phyloP scores from a whole-genome alignment of 2,888 invertebrate genomes.

The Epiblema foenella region DNA sequence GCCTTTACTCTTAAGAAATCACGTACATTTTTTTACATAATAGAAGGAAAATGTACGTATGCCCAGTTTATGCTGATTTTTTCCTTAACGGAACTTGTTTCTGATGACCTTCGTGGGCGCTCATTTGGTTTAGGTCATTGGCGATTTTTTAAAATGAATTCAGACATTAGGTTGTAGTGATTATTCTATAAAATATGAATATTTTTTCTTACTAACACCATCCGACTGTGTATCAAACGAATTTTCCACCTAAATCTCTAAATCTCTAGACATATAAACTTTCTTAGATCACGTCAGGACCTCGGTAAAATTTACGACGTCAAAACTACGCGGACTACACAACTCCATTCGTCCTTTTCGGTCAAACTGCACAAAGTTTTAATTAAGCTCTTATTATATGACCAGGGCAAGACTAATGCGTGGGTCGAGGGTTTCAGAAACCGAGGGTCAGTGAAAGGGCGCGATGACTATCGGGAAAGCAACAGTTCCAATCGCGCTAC shows the following conservation, averaged over 20 bases:
- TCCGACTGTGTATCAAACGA: conserved; percentile 19
- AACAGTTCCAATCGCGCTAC: conserved; percentile 74
- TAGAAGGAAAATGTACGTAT: no score
- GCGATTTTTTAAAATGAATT: no score
- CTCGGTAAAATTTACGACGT: conserved; percentile 45
- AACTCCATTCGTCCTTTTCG: conserved; percentile 55
- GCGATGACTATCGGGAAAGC: conserved; percentile 73
- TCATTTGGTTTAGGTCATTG: no score
- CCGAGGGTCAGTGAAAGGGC: conserved; percentile 69
- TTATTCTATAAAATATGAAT: neutral
- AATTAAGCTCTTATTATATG: conserved; percentile 75
- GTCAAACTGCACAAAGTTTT: conserved; percentile 71
- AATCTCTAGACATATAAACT: conserved; percentile 39
- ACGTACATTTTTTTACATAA: no score
- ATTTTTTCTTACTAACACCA: neutral
- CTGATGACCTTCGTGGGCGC: no score
- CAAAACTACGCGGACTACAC: conserved; percentile 49
- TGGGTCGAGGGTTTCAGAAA: conserved; percentile 57
- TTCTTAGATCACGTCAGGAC: conserved; percentile 32
- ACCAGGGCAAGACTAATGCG: conserved; percentile 55
- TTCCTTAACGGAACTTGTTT: no score
- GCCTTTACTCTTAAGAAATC: no score
- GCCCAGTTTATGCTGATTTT: no score
- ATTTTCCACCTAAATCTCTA: conserved; percentile 36
- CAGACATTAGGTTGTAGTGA: neutral